Percentiles rank a stretch among this genome's conserved stretches.
Evolutionary conservation across 2,797 vertebrate genomes (phyloP).

Genomic region (Trachurus trachurus): DNA sequence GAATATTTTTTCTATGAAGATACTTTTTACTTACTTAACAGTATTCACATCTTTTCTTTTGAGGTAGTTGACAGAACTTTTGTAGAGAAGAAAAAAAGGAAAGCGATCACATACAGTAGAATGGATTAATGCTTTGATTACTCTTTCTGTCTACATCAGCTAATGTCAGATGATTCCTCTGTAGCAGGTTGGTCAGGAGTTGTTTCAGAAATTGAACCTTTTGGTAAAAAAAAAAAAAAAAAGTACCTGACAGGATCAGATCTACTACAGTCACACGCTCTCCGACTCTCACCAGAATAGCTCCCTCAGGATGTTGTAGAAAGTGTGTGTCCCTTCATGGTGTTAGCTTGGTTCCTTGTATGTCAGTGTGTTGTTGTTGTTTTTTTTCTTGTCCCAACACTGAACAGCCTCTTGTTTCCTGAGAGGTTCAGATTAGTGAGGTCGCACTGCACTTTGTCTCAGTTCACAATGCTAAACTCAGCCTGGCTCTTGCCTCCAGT

Average conservation of each 20-base stretch:
- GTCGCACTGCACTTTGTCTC: conserved; percentile 47
- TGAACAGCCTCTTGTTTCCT: conserved; percentile 29
- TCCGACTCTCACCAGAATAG: conserved; percentile 1
- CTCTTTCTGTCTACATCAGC: too few relatives aligned
- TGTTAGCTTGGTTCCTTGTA: conserved; percentile 6
- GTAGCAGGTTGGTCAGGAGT: not conserved
- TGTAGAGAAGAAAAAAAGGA: too few relatives aligned
- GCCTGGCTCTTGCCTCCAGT: conserved; percentile 56
- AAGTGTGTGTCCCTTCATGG: conserved; percentile 7
- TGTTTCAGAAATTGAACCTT: too few relatives aligned
- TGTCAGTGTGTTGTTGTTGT: not conserved
- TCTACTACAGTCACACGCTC: not conserved
- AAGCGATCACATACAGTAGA: too few relatives aligned
- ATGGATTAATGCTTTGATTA: too few relatives aligned
- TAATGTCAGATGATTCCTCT: not conserved
- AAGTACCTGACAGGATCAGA: not conserved
- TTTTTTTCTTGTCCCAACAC: conserved; percentile 22
- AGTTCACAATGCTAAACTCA: conserved; percentile 44
- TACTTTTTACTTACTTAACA: too few relatives aligned
- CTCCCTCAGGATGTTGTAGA: conserved; percentile 21
- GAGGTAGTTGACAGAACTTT: too few relatives aligned
- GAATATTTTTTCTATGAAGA: too few relatives aligned
- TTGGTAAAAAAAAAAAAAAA: not conserved
- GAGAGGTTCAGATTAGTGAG: conserved; percentile 42
- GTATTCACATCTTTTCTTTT: too few relatives aligned